Conservation (phyloP, 2,113 vertebrate species). For the Galemys pyrenaicus region DNA sequence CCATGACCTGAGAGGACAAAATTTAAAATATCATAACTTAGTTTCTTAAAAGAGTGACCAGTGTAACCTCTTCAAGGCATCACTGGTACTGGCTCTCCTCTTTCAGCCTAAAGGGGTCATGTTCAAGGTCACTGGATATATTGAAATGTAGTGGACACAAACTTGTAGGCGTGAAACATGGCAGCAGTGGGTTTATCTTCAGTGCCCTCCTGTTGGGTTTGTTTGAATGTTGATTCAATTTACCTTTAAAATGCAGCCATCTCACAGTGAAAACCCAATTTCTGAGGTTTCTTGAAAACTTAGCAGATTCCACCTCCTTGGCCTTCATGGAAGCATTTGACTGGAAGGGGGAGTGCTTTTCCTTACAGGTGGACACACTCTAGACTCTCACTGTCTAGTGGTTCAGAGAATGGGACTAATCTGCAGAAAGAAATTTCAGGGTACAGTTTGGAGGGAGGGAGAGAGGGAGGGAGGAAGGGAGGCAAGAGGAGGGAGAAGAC, state of each 20-base stretch:
- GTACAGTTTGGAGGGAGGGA: not conserved
- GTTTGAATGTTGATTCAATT: not conserved
- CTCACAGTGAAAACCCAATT: not conserved
- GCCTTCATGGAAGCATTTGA: not conserved
- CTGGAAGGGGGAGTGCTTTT: not conserved
- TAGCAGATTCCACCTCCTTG: not conserved
- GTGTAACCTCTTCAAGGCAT: not conserved
- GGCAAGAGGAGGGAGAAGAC: too few species aligned
- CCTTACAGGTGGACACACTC: not conserved
- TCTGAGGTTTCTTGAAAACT: not conserved
- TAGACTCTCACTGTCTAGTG: not conserved
- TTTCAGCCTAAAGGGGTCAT: not conserved
- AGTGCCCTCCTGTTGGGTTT: not conserved
- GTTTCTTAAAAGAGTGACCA: not conserved
- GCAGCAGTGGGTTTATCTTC: not conserved
- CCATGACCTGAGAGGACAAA: not conserved
- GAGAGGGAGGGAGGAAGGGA: not conserved
- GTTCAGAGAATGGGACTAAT: not conserved
- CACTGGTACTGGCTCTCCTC: accelerated
- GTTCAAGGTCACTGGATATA: not conserved
- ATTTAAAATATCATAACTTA: not conserved
- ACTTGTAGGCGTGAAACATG: not conserved
- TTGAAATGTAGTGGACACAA: not conserved
- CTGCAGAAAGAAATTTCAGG: not conserved
- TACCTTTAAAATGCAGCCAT: not conserved